These are phyloP conservation scores for Sus scrofa DNA, from an alignment of 2,113 vertebrate genomes.

Conservation along the genomic window T2T-Sscrofa CM000823.6:16869001-16869500, in stretches of 20 bases:
- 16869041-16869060: no score
- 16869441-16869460: conserved; percentile 64
- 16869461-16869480: neutral
- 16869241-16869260: neutral
- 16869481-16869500: neutral
- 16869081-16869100: neutral
- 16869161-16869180: neutral
- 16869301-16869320: conserved; percentile 55
- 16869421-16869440: neutral
- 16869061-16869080: no score
- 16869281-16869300: neutral
- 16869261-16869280: neutral
- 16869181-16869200: neutral
- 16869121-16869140: conserved; percentile 26
- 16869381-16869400: neutral
- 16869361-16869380: neutral
- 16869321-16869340: neutral
- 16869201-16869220: conserved; percentile 29
- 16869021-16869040: no score
- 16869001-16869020: no score
- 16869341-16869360: neutral
- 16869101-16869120: neutral
- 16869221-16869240: neutral
- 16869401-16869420: neutral
- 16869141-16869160: neutral